phyloP scores from a whole-genome alignment of 2,113 vertebrate species.

The Xiphias gladius region DNA sequence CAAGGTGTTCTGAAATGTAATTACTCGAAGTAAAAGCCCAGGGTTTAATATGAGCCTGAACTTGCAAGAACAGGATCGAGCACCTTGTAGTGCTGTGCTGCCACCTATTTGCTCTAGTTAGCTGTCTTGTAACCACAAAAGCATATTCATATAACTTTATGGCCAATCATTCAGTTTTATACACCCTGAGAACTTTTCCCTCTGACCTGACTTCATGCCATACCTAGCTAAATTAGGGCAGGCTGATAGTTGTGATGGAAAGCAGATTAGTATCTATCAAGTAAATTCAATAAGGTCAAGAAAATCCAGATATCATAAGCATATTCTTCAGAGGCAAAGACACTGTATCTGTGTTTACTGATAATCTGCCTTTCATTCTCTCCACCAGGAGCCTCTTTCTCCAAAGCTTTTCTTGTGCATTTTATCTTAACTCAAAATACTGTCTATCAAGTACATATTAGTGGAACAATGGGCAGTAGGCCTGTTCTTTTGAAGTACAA shows the following conservation, averaged over 20 bases:
- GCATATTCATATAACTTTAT: constrained; percentile 4
- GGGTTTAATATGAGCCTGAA: constrained; percentile 62
- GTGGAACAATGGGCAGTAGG: constrained; percentile 1
- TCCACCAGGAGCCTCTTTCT: background rate
- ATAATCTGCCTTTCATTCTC: constrained; percentile 13
- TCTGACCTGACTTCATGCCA: background rate
- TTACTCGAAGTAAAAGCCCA: constrained; percentile 71
- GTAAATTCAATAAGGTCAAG: constrained; percentile 38
- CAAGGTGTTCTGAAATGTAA: constrained; percentile 76
- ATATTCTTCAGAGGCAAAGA: constrained; percentile 9
- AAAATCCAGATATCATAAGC: constrained; percentile 36
- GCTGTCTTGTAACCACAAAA: constrained; percentile 14
- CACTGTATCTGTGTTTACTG: background rate
- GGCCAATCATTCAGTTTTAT: background rate
- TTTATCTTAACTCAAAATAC: constrained; percentile 13
- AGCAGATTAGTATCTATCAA: constrained; percentile 22
- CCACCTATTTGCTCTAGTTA: constrained; percentile 42
- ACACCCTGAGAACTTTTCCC: background rate
- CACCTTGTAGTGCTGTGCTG: constrained; percentile 11
- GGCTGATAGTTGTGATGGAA: background rate
- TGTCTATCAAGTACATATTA: constrained; percentile 14
- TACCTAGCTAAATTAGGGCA: background rate
- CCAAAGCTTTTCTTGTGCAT: background rate
- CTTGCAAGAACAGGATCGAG: constrained; percentile 54
- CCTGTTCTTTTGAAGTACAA: constrained; percentile 5